phyloP scores from a whole-genome alignment of 1,140 invertebrate species.

The Megalopta genalis region DNA sequence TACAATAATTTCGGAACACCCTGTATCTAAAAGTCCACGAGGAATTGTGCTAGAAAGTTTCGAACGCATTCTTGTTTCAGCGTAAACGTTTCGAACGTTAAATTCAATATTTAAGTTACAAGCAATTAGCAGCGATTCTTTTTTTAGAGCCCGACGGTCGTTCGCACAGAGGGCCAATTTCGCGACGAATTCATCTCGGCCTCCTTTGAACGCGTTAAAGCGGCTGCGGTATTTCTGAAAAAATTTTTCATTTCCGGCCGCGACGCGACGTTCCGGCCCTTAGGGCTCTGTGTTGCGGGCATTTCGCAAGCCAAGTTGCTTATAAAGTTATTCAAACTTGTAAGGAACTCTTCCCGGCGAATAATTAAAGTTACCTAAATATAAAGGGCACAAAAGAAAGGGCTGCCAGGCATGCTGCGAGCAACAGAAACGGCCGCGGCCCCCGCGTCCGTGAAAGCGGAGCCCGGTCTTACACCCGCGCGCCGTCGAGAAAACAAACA shows the following conservation, averaged over 20 bases:
- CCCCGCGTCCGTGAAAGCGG: slow-evolving; percentile 24
- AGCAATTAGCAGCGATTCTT: too few relatives aligned
- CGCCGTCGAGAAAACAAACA: slow-evolving; percentile 7
- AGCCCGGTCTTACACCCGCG: not conserved
- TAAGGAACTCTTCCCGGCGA: slow-evolving; percentile 60
- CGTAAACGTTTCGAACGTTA: too few relatives aligned
- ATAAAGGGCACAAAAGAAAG: slow-evolving; percentile 60
- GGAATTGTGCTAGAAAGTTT: too few relatives aligned
- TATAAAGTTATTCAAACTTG: slow-evolving; percentile 65
- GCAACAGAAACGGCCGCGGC: slow-evolving; percentile 33
- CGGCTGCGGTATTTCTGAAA: slow-evolving; percentile 44
- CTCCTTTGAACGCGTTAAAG: slow-evolving; percentile 24
- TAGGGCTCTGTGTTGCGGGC: slow-evolving; percentile 48
- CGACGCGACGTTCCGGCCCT: slow-evolving; percentile 27
- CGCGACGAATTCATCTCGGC: not conserved
- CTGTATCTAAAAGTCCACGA: too few relatives aligned
- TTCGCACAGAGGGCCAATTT: not conserved
- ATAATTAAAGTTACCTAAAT: slow-evolving; percentile 67
- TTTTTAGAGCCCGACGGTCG: too few relatives aligned
- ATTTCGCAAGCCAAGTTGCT: slow-evolving; percentile 58
- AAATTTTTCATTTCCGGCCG: slow-evolving; percentile 56
- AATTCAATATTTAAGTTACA: too few relatives aligned
- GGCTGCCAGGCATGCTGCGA: slow-evolving; percentile 47
- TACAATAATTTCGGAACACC: too few relatives aligned
- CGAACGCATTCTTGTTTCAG: too few relatives aligned